Base-by-base conservation (phyloP, 2,113 vertebrate species). In the Nothobranchius furzeri region DNA sequence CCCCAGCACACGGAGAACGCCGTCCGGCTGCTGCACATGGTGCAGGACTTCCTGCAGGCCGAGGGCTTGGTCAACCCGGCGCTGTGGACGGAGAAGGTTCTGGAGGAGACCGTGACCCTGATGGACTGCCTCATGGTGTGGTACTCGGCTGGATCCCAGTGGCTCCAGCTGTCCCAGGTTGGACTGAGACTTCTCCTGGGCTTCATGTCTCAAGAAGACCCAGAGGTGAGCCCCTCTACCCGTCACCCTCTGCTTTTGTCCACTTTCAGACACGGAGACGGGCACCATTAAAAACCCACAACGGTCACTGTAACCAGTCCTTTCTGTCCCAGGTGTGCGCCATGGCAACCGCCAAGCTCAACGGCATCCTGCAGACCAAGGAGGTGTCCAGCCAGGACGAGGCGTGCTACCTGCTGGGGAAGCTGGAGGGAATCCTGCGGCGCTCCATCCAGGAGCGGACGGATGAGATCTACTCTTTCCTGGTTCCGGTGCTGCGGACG, bases 351-450 rank as follows among this genome's bases (percentile, higher is more conserved):
- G 98, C 98, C 60, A 98, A 97, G 70, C 93, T 99, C 45, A 98
- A 99, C 54, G 94, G 95, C 8, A 94, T 99, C 61, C 93, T 99
- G 80, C 98, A 99, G 85, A 98, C 95, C 4, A 99, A 98, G 90
- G 90, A 94, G 5, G 92, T 98, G 76, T 95, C 95, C 62, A 96
- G 93, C 78, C 98, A 98, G 79, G 91, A 96, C 40, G 97, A 99
- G 85, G 96, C 96, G 0, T 99, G 96, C 82, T 98, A 96, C 81
- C 93, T 99, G 63, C 86, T 99, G 63, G 97, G 98, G 10, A 95
- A 95, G 67, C 82, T 98, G 73, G 97, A 98, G 85, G 91, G 92
- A 40, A 96, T 98, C 78, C 91, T 99, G 68, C 93, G 93, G 64
- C 94, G 92, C 7, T 95, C 96, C 8, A 87, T 98, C 76, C 91